These are phyloP conservation scores for Synergus umbraculus DNA, from an alignment of 2,888 invertebrate species.

Conservation along the genomic window DNA sequence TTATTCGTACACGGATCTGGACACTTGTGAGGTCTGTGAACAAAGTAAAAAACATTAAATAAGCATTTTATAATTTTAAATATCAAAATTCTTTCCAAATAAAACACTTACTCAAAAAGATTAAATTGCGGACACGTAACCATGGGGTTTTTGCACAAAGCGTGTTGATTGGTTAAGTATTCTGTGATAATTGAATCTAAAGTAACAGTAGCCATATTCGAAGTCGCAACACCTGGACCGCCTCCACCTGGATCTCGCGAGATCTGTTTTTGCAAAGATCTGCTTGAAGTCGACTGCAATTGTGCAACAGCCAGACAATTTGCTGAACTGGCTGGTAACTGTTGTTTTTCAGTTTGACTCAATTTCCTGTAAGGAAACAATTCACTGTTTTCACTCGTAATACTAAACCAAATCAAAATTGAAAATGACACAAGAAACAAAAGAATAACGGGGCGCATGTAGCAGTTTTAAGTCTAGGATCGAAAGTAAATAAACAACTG, in stretches of 20 bases:
- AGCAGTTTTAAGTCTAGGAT: too few species aligned
- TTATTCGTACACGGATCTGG: slow-evolving; percentile 89
- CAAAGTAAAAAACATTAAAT: slow-evolving; percentile 40
- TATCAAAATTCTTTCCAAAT: slow-evolving; percentile 11
- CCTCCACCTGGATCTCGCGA: slow-evolving; percentile 73
- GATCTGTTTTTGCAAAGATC: slow-evolving; percentile 80
- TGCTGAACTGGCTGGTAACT: slow-evolving; percentile 52
- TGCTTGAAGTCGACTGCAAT: slow-evolving; percentile 74
- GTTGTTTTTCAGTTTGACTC: slow-evolving; percentile 65
- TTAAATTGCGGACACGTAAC: slow-evolving; percentile 98
- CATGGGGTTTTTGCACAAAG: slow-evolving; percentile 98
- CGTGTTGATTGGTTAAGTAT: slow-evolving; percentile 97
- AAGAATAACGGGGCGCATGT: too few species aligned
- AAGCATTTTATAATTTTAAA: slow-evolving; percentile 17
- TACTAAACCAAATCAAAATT: not conserved
- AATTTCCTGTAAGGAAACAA: slow-evolving; percentile 60
- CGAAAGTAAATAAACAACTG: too few species aligned
- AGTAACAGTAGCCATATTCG: slow-evolving; percentile 80
- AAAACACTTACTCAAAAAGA: slow-evolving; percentile 86
- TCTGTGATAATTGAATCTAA: slow-evolving; percentile 96
- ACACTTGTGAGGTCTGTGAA: slow-evolving; percentile 93
- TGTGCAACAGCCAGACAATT: slow-evolving; percentile 53
- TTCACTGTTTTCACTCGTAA: not conserved
- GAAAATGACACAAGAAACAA: too few species aligned
- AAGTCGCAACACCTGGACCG: slow-evolving; percentile 68